Percentiles rank a stretch among this genome's conserved stretches.
These are phyloP conservation scores for Crotalus viridis DNA, from an alignment of 2,113 vertebrate species.

Conservation along the genomic window DNA sequence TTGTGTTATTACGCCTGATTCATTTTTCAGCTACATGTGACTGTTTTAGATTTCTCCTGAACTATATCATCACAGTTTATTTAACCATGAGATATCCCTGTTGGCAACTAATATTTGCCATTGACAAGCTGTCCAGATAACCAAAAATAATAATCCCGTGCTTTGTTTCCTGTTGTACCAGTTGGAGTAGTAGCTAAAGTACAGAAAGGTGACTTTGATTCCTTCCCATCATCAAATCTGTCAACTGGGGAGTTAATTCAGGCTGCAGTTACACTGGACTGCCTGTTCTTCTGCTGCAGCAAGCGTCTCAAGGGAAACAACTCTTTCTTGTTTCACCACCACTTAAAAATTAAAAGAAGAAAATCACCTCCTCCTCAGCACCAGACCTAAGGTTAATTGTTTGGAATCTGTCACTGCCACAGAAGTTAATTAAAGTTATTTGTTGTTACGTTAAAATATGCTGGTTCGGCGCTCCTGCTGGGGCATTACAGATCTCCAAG, in stretches of 20 bases:
- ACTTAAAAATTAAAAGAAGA: slow-evolving; percentile 60
- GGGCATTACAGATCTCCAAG: neutral
- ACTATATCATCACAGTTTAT: neutral
- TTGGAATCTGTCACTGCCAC: slow-evolving; percentile 63
- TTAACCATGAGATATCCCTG: neutral
- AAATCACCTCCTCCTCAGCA: slow-evolving; percentile 19
- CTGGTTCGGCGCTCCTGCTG: slow-evolving; percentile 32
- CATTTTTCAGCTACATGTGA: neutral
- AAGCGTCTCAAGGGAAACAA: neutral
- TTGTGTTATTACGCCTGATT: neutral
- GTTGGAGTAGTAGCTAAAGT: neutral
- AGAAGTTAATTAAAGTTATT: slow-evolving; percentile 60
- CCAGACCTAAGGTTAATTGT: slow-evolving; percentile 8
- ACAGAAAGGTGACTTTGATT: neutral
- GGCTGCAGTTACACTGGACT: neutral
- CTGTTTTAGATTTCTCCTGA: neutral
- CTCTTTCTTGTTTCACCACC: slow-evolving; percentile 28
- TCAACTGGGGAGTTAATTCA: neutral
- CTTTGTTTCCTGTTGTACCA: neutral
- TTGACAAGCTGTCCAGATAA: neutral
- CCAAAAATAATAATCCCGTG: neutral
- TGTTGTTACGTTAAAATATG: slow-evolving; percentile 35
- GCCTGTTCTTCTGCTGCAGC: neutral
- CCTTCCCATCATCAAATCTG: neutral
- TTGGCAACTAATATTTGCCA: neutral